Evolutionary conservation across 2,888 invertebrate species (phyloP), one percentile per base, ranked within the genome.

Genomic region (Lithophane ornitopus): DNA sequence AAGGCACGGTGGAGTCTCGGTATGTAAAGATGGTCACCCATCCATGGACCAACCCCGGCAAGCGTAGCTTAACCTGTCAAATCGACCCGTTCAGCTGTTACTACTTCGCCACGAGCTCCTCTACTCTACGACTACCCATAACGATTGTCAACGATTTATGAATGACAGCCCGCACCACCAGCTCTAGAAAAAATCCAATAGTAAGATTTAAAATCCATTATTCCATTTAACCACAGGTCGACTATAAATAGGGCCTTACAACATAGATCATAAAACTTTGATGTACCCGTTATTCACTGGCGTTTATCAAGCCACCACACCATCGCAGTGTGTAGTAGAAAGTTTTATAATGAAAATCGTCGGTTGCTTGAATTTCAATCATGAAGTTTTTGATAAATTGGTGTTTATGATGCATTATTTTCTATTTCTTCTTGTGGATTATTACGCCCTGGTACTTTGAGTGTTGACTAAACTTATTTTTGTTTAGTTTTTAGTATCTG

Each of bases 281-380:
- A 92, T 91, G 90, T 84, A 82, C 80, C 61, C 71, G 82, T 91
- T 91, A 92, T 90, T 90, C 89, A 89, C 81, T 87, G 82, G 75
- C 89, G 90, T 91, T 91, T 92, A 90, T 92, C 91, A 90, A 39
- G 1, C n/a, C 11, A 69, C 39, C 26, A 46, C 61, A 76, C 54
- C 70, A 52, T 73, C 62, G 67, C 46, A 68, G 73, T 61, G 58
- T 49, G 65, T 44, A 56, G 52, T 28, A 46, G 22, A 46, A 70
- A 80, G 44, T 70, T 76, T 41, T 19, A n/a, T 84, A 49, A 84
- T 74, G 46, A 63, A 76, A 73, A 68, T 62, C 34, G 59, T 59
- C 46, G 59, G 73, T 70, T 68, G 72, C 41, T 52, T 70, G 81
- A 69, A 80, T 84, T 84, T 84, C 84, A 84, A 82, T 70, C 70